A percentile compares a stretch with the other conserved stretches of the same genome.
Evolutionary conservation across 2,888 invertebrate species (phyloP).

Genomic region (Xestia ashworthii): DNA sequence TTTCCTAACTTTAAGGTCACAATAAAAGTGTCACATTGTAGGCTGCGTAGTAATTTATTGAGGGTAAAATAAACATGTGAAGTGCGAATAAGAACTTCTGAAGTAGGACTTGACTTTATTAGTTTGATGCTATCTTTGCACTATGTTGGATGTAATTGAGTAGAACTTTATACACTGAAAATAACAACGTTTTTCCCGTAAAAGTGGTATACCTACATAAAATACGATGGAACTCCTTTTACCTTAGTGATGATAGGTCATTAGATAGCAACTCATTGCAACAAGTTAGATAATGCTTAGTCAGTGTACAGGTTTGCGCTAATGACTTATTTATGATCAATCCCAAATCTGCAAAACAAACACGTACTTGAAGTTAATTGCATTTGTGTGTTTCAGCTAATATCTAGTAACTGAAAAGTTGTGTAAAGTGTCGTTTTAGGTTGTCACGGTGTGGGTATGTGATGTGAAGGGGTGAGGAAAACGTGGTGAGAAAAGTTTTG

Average conservation of each 20-base stretch:
- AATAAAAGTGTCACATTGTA: conserved; percentile 81
- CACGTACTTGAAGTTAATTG: not conserved
- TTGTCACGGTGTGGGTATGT: not conserved
- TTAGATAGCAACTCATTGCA: not conserved
- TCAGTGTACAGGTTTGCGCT: not conserved
- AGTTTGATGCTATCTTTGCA: conserved; percentile 36
- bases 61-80: conserved; percentile 71
- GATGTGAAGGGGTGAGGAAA: not conserved
- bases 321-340: not conserved
- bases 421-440: not conserved
- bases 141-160: conserved; percentile 31
- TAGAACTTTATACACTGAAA: not conserved
- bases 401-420: not conserved
- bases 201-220: not conserved
- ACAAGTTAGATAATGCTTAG: not conserved
- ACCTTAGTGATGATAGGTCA: too few relatives aligned
- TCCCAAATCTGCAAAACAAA: not conserved
- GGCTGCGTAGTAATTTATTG: conserved; percentile 79
- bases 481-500: not conserved
- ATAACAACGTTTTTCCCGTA: not conserved
- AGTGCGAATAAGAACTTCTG: conserved; percentile 63
- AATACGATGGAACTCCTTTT: not conserved
- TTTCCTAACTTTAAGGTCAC: conserved; percentile 81
- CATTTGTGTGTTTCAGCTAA: not conserved
- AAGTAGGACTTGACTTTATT: conserved; percentile 60